A percentile compares a stretch with the other conserved stretches of the same genome.
Evolutionary conservation across 92 coral and sea anemone genomes (phyloP).

Genomic region (Porites lobata): DNA sequence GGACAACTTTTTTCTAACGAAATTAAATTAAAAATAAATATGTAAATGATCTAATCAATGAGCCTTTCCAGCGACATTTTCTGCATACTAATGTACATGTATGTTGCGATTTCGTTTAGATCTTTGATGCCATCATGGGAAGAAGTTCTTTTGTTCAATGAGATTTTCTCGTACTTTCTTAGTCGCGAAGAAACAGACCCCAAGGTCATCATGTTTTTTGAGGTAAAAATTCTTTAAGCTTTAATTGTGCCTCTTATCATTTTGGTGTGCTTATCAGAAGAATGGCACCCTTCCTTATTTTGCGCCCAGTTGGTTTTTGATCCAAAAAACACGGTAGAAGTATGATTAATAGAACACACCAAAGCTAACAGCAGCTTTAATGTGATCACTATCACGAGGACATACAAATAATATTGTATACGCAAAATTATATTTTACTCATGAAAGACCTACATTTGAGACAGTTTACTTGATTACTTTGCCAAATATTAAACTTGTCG

Average conservation of each 20-base stretch:
- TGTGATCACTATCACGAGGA: no score
- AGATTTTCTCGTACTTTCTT: constrained; percentile 85
- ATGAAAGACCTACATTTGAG: no score
- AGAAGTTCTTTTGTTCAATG: constrained; percentile 95
- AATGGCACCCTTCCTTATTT: neutral
- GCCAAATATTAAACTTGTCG: no score
- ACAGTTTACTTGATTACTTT: no score
- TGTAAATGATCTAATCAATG: no score
- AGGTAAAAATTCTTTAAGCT: constrained; percentile 63
- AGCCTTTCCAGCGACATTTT: neutral
- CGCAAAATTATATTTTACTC: no score
- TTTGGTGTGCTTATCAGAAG: neutral
- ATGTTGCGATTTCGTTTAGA: constrained; percentile 46
- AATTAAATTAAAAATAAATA: no score
- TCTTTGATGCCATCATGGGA: constrained; percentile 96
- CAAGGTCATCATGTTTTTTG: constrained; percentile 90
- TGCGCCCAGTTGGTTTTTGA: no score
- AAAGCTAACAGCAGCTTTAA: no score
- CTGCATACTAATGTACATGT: neutral
- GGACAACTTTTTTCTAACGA: no score
- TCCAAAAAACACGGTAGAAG: neutral
- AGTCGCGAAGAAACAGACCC: constrained; percentile 92
- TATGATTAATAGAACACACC: no score
- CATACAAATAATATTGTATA: no score
- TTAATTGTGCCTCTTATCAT: neutral